phyloP scores from a whole-genome alignment of 1,140 invertebrate species.

The Drosophila persimilis region DNA sequence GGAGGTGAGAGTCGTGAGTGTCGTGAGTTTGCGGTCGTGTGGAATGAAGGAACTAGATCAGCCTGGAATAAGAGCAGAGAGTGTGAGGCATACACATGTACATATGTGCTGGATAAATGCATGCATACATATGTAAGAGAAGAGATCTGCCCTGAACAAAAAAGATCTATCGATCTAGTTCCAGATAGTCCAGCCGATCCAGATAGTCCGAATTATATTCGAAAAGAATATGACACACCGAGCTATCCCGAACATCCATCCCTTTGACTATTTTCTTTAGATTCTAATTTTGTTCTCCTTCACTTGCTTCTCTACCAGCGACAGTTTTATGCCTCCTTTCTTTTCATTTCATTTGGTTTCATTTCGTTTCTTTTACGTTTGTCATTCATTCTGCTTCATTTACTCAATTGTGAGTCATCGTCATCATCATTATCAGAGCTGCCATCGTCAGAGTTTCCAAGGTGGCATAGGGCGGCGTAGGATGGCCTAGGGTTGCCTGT shows the following conservation, averaged over 20 bases:
- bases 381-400: conserved; percentile 79
- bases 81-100: too few species aligned
- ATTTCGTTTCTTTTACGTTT: conserved; percentile 60
- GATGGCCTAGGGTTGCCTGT: conserved; percentile 4
- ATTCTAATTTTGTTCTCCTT: conserved; percentile 4
- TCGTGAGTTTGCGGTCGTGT: not conserved
- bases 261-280: too few species aligned
- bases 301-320: conserved; percentile 12
- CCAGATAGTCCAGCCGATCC: too few species aligned
- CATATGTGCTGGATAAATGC: too few species aligned
- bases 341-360: conserved; percentile 35
- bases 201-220: too few species aligned
- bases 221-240: too few species aligned
- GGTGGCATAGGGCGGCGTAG: conserved; percentile 7
- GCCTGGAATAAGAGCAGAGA: too few species aligned
- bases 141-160: too few species aligned
- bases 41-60: conserved; percentile 4
- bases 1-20: conserved; percentile 8
- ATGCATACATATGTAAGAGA: too few species aligned
- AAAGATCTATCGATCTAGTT: too few species aligned
- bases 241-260: too few species aligned
- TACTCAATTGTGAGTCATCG: conserved; percentile 75
- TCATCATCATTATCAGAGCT: conserved; percentile 22
- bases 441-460: conserved; percentile 6
- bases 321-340: conserved; percentile 43